These are phyloP conservation scores for Galeruca laticollis DNA, from an alignment of 2,888 invertebrate genomes.

Conservation along the genomic window DNA sequence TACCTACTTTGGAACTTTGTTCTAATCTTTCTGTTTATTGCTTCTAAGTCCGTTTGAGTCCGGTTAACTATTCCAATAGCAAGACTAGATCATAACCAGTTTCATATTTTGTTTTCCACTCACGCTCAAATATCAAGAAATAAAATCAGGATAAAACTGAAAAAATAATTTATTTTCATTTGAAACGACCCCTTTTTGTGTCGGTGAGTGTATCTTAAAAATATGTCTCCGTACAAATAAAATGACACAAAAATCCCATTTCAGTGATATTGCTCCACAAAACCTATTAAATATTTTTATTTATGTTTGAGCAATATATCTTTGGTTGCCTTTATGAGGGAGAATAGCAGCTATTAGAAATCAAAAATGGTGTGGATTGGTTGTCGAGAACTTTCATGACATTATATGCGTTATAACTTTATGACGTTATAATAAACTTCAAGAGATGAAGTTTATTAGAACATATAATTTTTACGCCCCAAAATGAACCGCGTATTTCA, in stretches of 20 bases:
- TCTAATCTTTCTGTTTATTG: no score
- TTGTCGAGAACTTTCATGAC: slow-evolving; percentile 46
- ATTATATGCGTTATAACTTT: slow-evolving; percentile 53
- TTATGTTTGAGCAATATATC: slow-evolving; percentile 41
- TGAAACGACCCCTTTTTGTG: no score
- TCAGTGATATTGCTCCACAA: slow-evolving; percentile 32
- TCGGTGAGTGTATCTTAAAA: not conserved
- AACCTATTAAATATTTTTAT: slow-evolving; percentile 39
- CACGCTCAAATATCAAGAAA: no score
- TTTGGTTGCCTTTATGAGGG: slow-evolving; percentile 32
- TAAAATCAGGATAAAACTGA: no score
- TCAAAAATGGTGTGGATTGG: slow-evolving; percentile 52
- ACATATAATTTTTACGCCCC: slow-evolving; percentile 28
- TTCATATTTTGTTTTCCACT: no score
- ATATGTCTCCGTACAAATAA: not conserved
- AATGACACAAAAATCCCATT: slow-evolving; percentile 32
- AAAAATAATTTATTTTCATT: no score
- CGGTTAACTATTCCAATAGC: no score
- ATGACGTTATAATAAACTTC: slow-evolving; percentile 55
- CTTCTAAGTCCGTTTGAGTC: no score
- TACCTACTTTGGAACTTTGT: no score
- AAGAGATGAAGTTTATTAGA: slow-evolving; percentile 40
- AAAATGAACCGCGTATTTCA: slow-evolving; percentile 12
- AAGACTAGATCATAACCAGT: no score
- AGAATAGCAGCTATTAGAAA: slow-evolving; percentile 46